Evolutionary conservation across 2,113 vertebrate genomes (phyloP).

Genomic region (Pluvialis apricaria): DNA sequence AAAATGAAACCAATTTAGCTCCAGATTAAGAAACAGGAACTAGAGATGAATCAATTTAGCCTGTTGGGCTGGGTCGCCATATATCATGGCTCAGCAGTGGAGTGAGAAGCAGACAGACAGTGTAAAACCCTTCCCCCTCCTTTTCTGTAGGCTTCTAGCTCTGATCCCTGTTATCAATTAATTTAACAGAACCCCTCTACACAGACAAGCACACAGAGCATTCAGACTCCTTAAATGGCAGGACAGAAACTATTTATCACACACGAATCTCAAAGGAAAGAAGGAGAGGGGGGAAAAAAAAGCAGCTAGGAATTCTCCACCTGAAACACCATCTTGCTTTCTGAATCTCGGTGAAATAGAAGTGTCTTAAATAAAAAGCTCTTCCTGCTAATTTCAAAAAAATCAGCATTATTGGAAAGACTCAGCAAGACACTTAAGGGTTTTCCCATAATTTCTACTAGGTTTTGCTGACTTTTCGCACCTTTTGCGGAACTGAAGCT

Average conservation of each 20-base stretch:
- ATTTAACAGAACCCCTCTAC: constrained; percentile 62
- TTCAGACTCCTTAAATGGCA: constrained; percentile 67
- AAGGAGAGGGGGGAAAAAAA: not conserved
- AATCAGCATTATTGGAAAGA: not conserved
- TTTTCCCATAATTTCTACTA: not conserved
- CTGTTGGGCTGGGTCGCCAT: constrained; percentile 76
- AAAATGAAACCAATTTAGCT: constrained; percentile 90
- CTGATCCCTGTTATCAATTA: constrained; percentile 84
- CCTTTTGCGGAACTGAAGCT: not conserved
- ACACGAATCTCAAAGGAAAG: constrained; percentile 40
- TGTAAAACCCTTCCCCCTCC: constrained; percentile 59
- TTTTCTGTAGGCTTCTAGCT: constrained; percentile 69
- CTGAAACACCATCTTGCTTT: constrained; percentile 29
- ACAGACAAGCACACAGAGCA: constrained; percentile 63
- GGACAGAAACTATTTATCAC: constrained; percentile 70
- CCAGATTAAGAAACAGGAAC: constrained; percentile 88
- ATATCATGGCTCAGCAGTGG: constrained; percentile 75
- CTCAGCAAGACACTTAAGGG: not conserved
- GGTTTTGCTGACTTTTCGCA: not conserved
- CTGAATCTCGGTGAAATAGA: not conserved
- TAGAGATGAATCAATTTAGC: constrained; percentile 85
- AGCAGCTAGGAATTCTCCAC: not conserved
- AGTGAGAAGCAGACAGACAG: constrained; percentile 68
- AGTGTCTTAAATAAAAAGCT: not conserved
- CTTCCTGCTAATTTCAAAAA: not conserved